Evolutionary conservation across 2,888 invertebrate species (phyloP).

Genomic region (Drosophila eohydei): DNA sequence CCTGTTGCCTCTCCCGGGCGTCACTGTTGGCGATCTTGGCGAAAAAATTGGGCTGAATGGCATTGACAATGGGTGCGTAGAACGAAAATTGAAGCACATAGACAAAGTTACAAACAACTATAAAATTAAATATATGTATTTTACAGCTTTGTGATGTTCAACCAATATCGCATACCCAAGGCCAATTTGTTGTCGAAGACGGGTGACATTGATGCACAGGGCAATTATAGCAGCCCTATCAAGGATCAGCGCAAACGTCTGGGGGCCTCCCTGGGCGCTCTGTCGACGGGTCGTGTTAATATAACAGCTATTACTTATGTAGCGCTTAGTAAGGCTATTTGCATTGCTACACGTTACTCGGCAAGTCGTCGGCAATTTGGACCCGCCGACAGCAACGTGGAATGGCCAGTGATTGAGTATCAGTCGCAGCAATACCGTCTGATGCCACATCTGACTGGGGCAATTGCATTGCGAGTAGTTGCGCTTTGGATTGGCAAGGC

Average conservation of each 20-base stretch:
- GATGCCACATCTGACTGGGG: conserved; percentile 90
- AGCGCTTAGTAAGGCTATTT: conserved; percentile 90
- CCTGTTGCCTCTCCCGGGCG: conserved; percentile 90
- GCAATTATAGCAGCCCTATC: conserved; percentile 91
- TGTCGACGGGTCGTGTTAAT: conserved; percentile 93
- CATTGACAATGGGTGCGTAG: conserved; percentile 93
- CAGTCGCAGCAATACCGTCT: conserved; percentile 95
- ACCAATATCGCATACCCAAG: conserved; percentile 92
- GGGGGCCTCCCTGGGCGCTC: conserved; percentile 92
- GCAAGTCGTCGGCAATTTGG: conserved; percentile 95
- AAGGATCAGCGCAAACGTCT: conserved; percentile 94
- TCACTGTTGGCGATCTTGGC: conserved; percentile 96
- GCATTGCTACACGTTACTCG: conserved; percentile 94
- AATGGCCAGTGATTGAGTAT: conserved; percentile 95
- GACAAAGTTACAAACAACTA: no score
- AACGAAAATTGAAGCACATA: background rate
- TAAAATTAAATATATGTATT: background rate
- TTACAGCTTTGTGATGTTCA: conserved; percentile 89
- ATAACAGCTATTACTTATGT: conserved; percentile 88
- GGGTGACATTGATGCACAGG: conserved; percentile 94
- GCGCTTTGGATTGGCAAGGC: conserved; percentile 86
- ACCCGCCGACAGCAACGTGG: conserved; percentile 87
- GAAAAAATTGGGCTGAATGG: conserved; percentile 96
- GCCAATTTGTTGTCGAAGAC: conserved; percentile 92
- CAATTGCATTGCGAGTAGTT: conserved; percentile 88